phyloP scores from a whole-genome alignment of 2,888 invertebrate species.

The Macrosiphum euphorbiae region DNA sequence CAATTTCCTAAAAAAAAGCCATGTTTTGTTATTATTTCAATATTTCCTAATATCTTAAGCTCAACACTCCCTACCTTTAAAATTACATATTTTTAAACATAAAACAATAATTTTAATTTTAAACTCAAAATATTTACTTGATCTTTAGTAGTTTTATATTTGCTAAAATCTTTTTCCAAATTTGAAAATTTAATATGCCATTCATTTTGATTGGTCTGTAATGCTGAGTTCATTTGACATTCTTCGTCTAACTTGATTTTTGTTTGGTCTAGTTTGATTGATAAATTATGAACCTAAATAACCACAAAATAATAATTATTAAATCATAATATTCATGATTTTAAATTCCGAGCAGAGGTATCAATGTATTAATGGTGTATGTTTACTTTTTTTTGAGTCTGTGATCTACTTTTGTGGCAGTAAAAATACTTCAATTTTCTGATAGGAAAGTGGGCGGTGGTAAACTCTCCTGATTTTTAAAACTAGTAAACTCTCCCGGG shows the following conservation, averaged over 20 bases:
- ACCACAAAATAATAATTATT: not conserved
- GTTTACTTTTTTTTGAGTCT: too few relatives aligned
- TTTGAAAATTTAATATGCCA: slow-evolving; percentile 78
- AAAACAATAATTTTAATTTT: slow-evolving; percentile 26
- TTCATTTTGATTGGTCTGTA: slow-evolving; percentile 81
- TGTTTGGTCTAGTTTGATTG: slow-evolving; percentile 76
- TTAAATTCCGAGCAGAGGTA: too few relatives aligned
- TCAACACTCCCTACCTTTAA: not conserved
- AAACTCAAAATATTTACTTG: slow-evolving; percentile 66
- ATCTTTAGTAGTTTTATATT: slow-evolving; percentile 70
- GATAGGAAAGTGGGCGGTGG: too few relatives aligned
- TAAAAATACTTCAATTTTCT: too few relatives aligned
- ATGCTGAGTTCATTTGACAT: slow-evolving; percentile 83
- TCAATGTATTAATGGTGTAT: too few relatives aligned
- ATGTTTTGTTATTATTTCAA: not conserved
- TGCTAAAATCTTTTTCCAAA: slow-evolving; percentile 73
- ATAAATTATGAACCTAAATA: slow-evolving; percentile 73
- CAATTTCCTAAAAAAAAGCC: slow-evolving; percentile 74
- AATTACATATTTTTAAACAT: not conserved
- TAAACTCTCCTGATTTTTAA: too few relatives aligned
- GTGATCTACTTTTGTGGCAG: too few relatives aligned
- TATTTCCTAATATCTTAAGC: not conserved
- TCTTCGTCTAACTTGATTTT: slow-evolving; percentile 85
- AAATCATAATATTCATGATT: not conserved
- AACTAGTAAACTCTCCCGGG: too few relatives aligned